Base-by-base conservation (phyloP, 2,797 vertebrate genomes). In the Gastrophryne carolinensis region DNA sequence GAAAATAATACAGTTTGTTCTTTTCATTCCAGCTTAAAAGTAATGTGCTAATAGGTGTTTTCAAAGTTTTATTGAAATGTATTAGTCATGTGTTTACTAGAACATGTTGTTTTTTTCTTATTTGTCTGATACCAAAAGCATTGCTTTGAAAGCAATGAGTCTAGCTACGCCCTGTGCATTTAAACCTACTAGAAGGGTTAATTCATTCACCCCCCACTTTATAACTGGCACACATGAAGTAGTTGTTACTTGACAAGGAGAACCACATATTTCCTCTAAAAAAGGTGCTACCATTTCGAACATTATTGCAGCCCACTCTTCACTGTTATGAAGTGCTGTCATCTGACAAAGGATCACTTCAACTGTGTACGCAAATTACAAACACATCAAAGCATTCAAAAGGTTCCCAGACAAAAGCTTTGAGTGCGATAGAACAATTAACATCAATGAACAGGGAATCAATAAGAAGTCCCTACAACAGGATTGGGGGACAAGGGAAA, bases 391-490 rank as follows among this genome's bases (percentile, higher is more conserved):
- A 29, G 37, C 35, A 35, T 65, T 71, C 60, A 71, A 78, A 57
- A 78, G 52, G 30, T 52, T 65, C 58, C 60, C 19, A 79, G 67
- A 63, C 62, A 75, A 72, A 68, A 30, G 66, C 34, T 71, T 24
- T 32, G 64, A 68, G 68, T 12, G 54, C 69, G 64, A 73, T 44
- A 27, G 49, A 69, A 53, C 71, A 79, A 69, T 66, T 75, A 64
- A 66, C 66, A 73, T 74, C 52, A 61, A 64, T 75, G 73, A 72
- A 64, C 64, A 52, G 67, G 60, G 34, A 67, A 49, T 27, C 54
- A 57, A 64, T 58, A 29, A 63, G 68, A 81, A 75, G 68, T 63
- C 60, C 75, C 74, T 64, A 75, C 17, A 6, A 19, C 29, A 57
- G 21, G 35, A 19, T 26, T n/a, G 5, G 37, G 24, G 47, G 37